These are phyloP conservation scores for Molossus molossus DNA, from an alignment of 2,797 vertebrate species.

Conservation along the genomic window DNA sequence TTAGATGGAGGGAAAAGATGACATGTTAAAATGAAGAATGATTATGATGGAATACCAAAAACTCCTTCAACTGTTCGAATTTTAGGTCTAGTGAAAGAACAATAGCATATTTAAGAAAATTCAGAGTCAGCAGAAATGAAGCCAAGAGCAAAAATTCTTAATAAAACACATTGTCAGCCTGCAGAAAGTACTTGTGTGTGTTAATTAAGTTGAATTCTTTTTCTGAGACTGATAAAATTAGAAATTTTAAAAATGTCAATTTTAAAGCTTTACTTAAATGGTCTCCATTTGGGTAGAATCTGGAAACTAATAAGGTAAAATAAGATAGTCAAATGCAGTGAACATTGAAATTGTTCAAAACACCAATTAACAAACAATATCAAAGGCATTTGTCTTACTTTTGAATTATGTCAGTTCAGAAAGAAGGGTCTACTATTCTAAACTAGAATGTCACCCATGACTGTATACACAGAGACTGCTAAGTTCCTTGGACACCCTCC, in stretches of 20 bases:
- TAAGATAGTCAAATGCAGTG: constrained; percentile 15
- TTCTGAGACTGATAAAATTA: neutral
- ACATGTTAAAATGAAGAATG: neutral
- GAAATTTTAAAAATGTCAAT: neutral
- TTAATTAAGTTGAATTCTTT: constrained; percentile 57
- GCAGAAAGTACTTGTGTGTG: constrained; percentile 28
- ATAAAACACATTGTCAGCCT: constrained; percentile 58
- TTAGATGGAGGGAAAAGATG: neutral
- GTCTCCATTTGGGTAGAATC: neutral
- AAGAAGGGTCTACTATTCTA: neutral
- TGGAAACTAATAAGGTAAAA: constrained; percentile 23
- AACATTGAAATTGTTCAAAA: constrained; percentile 28
- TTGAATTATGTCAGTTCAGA: neutral
- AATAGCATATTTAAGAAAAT: constrained; percentile 44
- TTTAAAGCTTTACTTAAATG: constrained; percentile 19
- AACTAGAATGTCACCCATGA: neutral
- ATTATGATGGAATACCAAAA: neutral
- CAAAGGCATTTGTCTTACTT: neutral
- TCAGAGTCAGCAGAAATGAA: constrained; percentile 67
- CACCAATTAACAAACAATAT: neutral
- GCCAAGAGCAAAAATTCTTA: constrained; percentile 54
- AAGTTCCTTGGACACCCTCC: neutral
- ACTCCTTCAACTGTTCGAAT: neutral
- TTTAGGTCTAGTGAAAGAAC: constrained; percentile 52
- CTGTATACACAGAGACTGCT: neutral